Percentiles rank a stretch among this genome's conserved stretches.
Conservation (phyloP, 2,113 vertebrate species). For the Pampusana beccarii region DNA sequence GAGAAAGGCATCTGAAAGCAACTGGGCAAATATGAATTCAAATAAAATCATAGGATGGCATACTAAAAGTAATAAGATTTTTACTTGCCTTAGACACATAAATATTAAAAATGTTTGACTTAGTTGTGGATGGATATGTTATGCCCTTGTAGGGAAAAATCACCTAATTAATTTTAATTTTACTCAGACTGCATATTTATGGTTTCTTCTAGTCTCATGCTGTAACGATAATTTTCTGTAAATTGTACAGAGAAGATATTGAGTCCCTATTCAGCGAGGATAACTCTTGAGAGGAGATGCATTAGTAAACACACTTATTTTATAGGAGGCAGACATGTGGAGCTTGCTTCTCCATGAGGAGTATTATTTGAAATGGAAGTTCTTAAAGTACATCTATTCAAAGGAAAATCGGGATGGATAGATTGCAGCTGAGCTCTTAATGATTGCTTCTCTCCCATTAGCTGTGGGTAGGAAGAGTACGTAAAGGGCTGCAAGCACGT, state of each 20-base stretch:
- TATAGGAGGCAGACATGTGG: not conserved
- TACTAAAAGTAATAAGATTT: not conserved
- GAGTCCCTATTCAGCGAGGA: not conserved
- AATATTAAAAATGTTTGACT: constrained; percentile 6
- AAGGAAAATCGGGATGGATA: not conserved
- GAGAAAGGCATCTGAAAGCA: constrained; percentile 4
- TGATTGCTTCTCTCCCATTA: constrained; percentile 30
- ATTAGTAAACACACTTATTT: not conserved
- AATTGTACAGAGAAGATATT: not conserved
- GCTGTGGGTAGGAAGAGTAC: constrained; percentile 32
- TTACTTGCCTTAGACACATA: not conserved
- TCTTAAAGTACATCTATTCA: not conserved
- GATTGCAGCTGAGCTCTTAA: not conserved
- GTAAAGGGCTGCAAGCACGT: constrained; percentile 40
- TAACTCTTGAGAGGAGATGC: not conserved
- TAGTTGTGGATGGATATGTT: not conserved
- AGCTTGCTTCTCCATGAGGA: not conserved
- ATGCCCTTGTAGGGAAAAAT: not conserved
- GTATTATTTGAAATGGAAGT: not conserved
- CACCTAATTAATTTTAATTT: constrained; percentile 46
- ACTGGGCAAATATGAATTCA: not conserved
- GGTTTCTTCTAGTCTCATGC: not conserved
- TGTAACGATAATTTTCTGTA: not conserved
- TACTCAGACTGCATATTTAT: constrained; percentile 36
- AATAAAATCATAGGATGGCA: not conserved